These are phyloP conservation scores for Oryzias sinensis DNA, from an alignment of 2,797 vertebrate genomes.

Conservation along the genomic window DNA sequence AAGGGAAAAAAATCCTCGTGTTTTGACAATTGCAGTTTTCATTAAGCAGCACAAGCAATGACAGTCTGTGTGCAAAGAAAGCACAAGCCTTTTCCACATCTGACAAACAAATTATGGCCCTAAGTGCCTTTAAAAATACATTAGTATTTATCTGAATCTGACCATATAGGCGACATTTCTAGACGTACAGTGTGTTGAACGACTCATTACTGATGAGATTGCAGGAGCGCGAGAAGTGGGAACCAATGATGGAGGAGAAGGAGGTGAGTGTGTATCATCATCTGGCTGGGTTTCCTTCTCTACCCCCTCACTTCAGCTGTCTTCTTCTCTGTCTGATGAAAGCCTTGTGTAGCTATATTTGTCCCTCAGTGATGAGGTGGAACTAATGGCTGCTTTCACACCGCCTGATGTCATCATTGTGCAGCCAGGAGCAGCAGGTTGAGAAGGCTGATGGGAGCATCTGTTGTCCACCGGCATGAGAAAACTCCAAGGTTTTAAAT, in stretches of 20 bases:
- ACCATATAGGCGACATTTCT: too few species aligned
- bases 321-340: constrained; percentile 69
- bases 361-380: constrained; percentile 77
- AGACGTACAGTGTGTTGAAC: constrained; percentile 27
- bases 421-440: constrained; percentile 49
- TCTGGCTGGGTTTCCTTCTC: constrained; percentile 70
- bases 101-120: too few species aligned
- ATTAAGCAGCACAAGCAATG: too few species aligned
- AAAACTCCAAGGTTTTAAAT: constrained; percentile 20
- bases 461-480: constrained; percentile 34
- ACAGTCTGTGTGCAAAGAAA: too few species aligned
- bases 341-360: constrained; percentile 70
- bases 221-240: constrained; percentile 47
- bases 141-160: too few species aligned
- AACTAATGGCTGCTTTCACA: constrained; percentile 77
- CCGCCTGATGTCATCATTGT: constrained; percentile 72
- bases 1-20: constrained; percentile 15
- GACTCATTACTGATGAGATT: constrained; percentile 47
- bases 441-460: constrained; percentile 59
- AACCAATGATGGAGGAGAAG: constrained; percentile 47
- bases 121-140: too few species aligned
- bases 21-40: not conserved
- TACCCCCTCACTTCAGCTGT: constrained; percentile 73
- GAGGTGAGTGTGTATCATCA: constrained; percentile 66
- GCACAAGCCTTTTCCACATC: too few species aligned